phyloP scores from a whole-genome alignment of 1,140 invertebrate genomes.

The Lucilia sericata region DNA sequence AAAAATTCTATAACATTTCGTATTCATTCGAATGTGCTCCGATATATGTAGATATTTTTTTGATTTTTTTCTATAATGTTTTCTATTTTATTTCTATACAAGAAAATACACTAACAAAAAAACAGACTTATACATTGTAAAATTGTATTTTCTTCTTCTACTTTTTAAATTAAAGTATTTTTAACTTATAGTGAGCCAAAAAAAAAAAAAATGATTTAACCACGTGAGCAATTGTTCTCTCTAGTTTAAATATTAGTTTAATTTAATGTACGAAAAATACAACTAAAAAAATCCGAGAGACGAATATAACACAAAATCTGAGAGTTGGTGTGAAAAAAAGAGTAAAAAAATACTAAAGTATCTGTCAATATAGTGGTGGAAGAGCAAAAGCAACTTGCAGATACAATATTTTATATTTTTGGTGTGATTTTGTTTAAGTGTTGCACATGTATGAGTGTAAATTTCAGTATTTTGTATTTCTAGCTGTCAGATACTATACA shows the following conservation, averaged over 20 bases:
- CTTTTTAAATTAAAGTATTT: constrained; percentile 28
- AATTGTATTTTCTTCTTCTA: neutral
- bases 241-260: neutral
- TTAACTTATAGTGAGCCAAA: constrained; percentile 35
- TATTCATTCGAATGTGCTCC: neutral
- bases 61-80: neutral
- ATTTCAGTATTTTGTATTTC: neutral
- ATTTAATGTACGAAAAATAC: neutral
- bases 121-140: neutral
- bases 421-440: neutral
- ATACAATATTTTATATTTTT: neutral
- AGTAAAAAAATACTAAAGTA: neutral
- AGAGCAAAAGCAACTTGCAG: neutral
- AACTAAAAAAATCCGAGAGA: neutral
- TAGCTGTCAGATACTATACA: neutral
- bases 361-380: too few species aligned
- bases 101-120: neutral
- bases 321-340: neutral
- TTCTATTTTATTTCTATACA: constrained; percentile 26
- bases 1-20: neutral
- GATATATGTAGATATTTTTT: neutral
- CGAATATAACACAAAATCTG: neutral
- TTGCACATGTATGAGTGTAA: too few species aligned
- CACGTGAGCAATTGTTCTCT: constrained; percentile 35
- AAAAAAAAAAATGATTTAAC: constrained; percentile 16